phyloP scores from a whole-genome alignment of 2,113 vertebrate species.

The Arenaria interpres region DNA sequence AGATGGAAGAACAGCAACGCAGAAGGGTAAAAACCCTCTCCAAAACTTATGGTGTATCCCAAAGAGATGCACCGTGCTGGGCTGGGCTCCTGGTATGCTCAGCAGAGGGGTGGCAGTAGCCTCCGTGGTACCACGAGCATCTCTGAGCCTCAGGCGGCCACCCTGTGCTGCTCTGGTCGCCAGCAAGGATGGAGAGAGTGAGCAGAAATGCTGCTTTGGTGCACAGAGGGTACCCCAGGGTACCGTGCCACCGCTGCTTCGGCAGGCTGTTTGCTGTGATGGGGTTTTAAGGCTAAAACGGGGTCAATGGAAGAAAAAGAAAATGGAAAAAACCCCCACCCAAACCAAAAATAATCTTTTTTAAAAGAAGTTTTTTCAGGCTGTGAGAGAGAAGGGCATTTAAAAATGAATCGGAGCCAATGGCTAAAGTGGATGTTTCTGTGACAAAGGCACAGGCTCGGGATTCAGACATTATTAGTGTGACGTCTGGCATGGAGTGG shows the following conservation, averaged over 20 bases:
- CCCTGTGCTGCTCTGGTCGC: not conserved
- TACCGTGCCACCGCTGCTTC: accelerated
- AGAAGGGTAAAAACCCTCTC: not conserved
- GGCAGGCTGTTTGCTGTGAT: not conserved
- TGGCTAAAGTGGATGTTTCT: not conserved
- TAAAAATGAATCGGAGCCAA: not conserved
- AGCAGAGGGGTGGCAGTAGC: not conserved
- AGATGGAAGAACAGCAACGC: not conserved
- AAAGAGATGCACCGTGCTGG: accelerated
- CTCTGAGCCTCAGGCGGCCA: not conserved
- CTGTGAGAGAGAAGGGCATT: not conserved
- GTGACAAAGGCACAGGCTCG: not conserved
- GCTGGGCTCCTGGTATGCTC: not conserved
- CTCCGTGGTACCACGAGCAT: accelerated
- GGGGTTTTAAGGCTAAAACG: not conserved
- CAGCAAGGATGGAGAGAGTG: not conserved
- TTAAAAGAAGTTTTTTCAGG: not conserved
- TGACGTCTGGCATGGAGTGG: not conserved
- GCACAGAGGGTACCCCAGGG: not conserved
- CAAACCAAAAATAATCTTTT: not conserved
- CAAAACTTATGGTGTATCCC: not conserved
- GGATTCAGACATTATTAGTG: not conserved
- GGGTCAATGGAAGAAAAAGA: not conserved
- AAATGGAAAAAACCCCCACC: not conserved
- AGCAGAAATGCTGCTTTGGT: not conserved